phyloP scores from a whole-genome alignment of 2,797 vertebrate genomes.

The Sarcophilus harrisii region DNA sequence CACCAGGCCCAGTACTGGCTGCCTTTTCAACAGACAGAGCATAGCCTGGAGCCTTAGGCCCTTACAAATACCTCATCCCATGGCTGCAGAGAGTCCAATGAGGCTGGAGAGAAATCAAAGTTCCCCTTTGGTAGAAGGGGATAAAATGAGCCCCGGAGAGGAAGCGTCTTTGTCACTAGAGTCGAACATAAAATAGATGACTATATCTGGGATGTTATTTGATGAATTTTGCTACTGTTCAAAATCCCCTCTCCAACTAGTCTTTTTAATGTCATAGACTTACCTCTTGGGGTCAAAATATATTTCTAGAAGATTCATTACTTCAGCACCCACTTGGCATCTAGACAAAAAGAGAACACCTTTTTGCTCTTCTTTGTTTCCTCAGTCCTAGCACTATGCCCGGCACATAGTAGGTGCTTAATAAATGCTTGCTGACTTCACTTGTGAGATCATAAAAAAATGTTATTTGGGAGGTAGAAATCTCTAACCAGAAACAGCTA shows the following conservation, averaged over 20 bases:
- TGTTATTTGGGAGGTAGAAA: conserved; percentile 29
- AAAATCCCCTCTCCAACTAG: background rate
- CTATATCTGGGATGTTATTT: background rate
- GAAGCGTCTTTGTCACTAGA: background rate
- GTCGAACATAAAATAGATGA: background rate
- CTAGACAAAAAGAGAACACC: background rate
- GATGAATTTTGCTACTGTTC: background rate
- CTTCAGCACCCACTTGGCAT: background rate
- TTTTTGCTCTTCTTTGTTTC: background rate
- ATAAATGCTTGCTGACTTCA: background rate
- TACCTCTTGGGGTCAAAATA: background rate
- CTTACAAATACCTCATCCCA: conserved; percentile 52
- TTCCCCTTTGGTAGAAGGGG: conserved; percentile 5
- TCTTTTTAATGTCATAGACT: background rate
- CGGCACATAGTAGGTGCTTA: background rate
- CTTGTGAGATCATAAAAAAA: background rate
- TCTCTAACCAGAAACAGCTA: conserved; percentile 10
- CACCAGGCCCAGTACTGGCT: conserved; percentile 66
- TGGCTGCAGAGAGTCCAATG: background rate
- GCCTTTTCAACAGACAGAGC: conserved; percentile 54
- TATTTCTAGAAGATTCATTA: background rate
- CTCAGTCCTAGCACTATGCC: background rate
- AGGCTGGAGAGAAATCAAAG: background rate
- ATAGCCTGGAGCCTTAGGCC: conserved; percentile 8
- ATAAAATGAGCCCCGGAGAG: conserved; percentile 41